Percentiles rank a stretch among this genome's conserved stretches.
These are phyloP conservation scores for Phylloscopus whistleri DNA, from an alignment of 2,113 vertebrate species.

Conservation along the genomic window DNA sequence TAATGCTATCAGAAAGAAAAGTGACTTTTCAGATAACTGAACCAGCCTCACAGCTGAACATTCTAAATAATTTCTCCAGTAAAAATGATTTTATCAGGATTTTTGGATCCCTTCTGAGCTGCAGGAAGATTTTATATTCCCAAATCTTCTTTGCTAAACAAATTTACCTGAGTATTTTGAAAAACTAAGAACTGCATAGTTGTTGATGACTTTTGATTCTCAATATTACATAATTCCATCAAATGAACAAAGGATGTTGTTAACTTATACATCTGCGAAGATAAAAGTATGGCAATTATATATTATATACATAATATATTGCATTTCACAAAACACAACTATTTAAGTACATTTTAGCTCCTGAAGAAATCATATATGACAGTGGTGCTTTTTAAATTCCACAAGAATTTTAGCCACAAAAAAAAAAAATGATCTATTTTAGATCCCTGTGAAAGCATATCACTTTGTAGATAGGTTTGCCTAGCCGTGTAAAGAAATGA, in stretches of 20 bases:
- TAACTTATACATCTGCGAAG: not conserved
- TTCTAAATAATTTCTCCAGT: not conserved
- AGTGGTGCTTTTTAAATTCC: not conserved
- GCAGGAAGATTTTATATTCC: not conserved
- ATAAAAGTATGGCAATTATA: not conserved
- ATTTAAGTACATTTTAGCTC: not conserved
- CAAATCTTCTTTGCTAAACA: not conserved
- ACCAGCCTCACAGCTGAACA: not conserved
- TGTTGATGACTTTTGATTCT: not conserved
- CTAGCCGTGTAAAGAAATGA: not conserved
- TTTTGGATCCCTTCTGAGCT: not conserved
- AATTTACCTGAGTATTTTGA: not conserved
- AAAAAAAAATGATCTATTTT: not conserved
- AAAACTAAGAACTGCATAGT: not conserved
- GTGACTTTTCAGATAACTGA: not conserved
- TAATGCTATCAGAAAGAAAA: not conserved
- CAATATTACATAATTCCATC: not conserved
- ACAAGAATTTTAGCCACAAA: not conserved
- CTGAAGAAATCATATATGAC: not conserved
- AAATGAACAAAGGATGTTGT: not conserved
- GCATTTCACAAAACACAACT: not conserved
- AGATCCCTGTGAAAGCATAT: not conserved
- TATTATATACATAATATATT: not conserved
- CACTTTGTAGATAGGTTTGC: not conserved
- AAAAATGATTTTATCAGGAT: not conserved